Base-by-base conservation (phyloP, 2,888 invertebrate species). In the Papilio protenor region DNA sequence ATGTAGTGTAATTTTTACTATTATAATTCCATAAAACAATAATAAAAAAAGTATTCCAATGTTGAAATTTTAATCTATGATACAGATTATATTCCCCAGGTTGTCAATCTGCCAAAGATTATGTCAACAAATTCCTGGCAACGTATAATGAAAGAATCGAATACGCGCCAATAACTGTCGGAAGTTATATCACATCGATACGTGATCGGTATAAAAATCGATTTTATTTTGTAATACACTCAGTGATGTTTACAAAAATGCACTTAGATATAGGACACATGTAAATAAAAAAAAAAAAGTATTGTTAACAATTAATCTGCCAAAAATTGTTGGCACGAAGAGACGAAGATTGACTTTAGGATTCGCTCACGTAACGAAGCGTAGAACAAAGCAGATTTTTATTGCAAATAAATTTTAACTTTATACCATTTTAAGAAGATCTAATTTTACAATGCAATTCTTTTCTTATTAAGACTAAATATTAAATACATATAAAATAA, bases 111-210 rank as follows among this genome's bases (percentile, higher is more conserved):
- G 57, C 47, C 33, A 77, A 66, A 57, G 66, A 73, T 77, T 77
- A 73, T 77, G 59, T 64, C 57, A 69, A 73, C 47, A 73, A 52
- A 45, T 73, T 73, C 73, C 69, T 45, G 23, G 66, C 66, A 18
- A 57, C 59, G 18, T 55, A 57, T 14, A 73, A 45, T 73, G 77
- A 55, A 69, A 77, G 69, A 49, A 52, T 45, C 73, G 73, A 21
- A 33, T 73, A 73, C 64, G 73, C 64, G 77, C 77, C 77, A 77
- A 77, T 45, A 27, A 16, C 73, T 55, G 72, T 64, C 77, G 77
- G 77, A 77, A 77, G 72, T 77, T 77, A 77, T 64, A 33, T 76
- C 76, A 72, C 72, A 11, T 40, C 18, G 52, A 40, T 18, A 64
- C 77, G 77, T 73, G 77, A 73, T 23, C 23, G n/a, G 45, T 52